A percentile compares a stretch with the other conserved stretches of the same genome.
Conservation (phyloP, 1,140 invertebrate species). For the Leptinotarsa lineolata region DNA sequence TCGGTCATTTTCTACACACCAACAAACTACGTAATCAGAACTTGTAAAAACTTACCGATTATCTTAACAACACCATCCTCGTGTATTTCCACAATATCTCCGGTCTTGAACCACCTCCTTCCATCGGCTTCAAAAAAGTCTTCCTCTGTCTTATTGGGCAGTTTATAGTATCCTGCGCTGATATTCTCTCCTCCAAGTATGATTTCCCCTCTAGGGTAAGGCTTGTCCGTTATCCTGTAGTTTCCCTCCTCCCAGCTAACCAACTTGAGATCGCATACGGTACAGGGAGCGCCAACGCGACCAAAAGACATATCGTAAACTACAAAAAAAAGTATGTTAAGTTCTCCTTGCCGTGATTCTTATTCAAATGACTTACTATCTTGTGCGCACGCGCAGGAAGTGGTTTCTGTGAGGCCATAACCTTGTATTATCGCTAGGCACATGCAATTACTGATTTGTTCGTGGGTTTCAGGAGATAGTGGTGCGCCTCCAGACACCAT, state of each 20-base stretch:
- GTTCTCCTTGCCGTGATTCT: neutral
- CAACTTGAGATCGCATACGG: constrained; percentile 83
- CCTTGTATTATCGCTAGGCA: constrained; percentile 91
- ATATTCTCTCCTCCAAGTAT: constrained; percentile 90
- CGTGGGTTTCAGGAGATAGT: constrained; percentile 92
- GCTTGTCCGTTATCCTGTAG: constrained; percentile 88
- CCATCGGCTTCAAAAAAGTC: constrained; percentile 87
- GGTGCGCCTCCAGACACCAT: constrained; percentile 94
- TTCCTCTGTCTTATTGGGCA: constrained; percentile 85
- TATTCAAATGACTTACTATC: constrained; percentile 65
- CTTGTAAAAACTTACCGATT: constrained; percentile 72
- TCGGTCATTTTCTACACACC: no score
- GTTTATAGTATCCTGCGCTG: constrained; percentile 92
- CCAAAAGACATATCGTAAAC: constrained; percentile 74
- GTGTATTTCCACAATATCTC: constrained; percentile 94
- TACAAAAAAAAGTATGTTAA: constrained; percentile 49
- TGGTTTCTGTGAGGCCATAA: constrained; percentile 97
- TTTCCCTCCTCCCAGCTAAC: constrained; percentile 95
- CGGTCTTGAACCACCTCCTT: constrained; percentile 89
- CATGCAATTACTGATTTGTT: constrained; percentile 91
- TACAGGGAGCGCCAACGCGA: constrained; percentile 87
- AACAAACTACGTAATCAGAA: no score
- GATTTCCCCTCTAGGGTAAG: constrained; percentile 90
- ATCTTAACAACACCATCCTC: constrained; percentile 93
- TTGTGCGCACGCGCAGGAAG: constrained; percentile 89